Percentiles rank a stretch among this genome's conserved stretches.
phyloP scores from a whole-genome alignment of 2,797 vertebrate species.

The Hafferia zeledoni region DNA sequence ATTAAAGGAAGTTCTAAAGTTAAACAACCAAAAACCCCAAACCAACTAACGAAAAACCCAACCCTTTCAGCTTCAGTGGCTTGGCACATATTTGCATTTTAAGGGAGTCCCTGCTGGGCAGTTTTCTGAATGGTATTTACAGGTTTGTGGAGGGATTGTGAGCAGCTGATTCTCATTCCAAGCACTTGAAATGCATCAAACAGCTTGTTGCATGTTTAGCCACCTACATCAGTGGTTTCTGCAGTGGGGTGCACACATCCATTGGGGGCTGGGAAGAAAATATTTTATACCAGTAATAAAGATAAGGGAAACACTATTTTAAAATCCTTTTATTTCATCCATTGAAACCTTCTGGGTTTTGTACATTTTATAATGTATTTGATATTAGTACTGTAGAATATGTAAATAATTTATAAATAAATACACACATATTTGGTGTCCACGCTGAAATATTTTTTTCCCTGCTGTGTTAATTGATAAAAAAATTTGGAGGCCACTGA shows the following conservation, averaged over 20 bases:
- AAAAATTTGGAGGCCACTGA: neutral
- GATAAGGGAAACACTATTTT: neutral
- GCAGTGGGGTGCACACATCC: neutral
- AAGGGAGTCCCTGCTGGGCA: neutral
- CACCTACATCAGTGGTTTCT: neutral
- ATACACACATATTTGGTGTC: fast-evolving
- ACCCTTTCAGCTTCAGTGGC: neutral
- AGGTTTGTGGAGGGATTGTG: neutral
- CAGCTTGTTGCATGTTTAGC: neutral
- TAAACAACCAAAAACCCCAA: neutral
- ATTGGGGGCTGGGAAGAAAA: neutral
- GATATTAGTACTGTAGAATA: neutral
- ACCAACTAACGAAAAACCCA: neutral
- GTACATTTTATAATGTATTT: neutral
- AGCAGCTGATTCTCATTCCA: neutral
- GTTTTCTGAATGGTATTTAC: neutral
- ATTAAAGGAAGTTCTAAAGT: neutral
- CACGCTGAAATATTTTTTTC: neutral
- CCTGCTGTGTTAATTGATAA: neutral
- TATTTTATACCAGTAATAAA: neutral
- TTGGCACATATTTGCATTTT: neutral
- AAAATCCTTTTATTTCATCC: neutral
- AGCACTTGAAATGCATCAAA: fast-evolving
- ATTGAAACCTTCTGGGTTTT: neutral
- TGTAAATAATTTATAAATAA: neutral